Evolutionary conservation across 1,140 invertebrate species (phyloP).

Genomic region (Bradysia coprophila): DNA sequence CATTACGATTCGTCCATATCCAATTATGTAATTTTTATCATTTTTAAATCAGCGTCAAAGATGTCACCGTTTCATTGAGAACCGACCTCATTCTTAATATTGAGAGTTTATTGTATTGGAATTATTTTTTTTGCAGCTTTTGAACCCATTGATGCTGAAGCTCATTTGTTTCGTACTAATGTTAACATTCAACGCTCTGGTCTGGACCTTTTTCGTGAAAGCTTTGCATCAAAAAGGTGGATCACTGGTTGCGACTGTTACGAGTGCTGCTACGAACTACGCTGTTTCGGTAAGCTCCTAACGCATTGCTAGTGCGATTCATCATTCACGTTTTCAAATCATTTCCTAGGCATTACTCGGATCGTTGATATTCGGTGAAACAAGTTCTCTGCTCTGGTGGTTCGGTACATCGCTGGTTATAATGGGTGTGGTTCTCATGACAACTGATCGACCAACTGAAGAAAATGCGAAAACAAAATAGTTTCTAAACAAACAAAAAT

Average conservation of each 20-base stretch:
- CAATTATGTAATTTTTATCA: too few species aligned
- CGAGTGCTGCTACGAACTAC: slow-evolving; percentile 34
- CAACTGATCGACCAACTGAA: neutral
- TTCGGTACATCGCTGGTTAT: neutral
- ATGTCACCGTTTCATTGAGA: too few species aligned
- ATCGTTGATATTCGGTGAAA: neutral
- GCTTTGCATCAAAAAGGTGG: slow-evolving; percentile 29
- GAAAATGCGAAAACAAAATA: neutral
- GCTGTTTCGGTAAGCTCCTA: slow-evolving; percentile 28
- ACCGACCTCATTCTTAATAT: too few species aligned
- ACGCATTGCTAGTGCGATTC: neutral
- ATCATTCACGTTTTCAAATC: neutral
- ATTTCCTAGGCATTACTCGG: slow-evolving; percentile 1
- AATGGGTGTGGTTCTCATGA: neutral
- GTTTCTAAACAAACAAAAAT: neutral
- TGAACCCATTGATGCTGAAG: neutral
- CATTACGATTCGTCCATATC: too few species aligned
- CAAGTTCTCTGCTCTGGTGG: slow-evolving; percentile 1
- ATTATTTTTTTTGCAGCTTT: neutral
- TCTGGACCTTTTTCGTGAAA: slow-evolving; percentile 34
- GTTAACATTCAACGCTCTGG: slow-evolving; percentile 31
- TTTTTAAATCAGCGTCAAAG: too few species aligned
- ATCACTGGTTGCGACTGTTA: slow-evolving; percentile 32
- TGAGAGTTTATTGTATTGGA: too few species aligned
- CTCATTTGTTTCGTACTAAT: slow-evolving; percentile 23